phyloP scores from a whole-genome alignment of 2,113 vertebrate genomes.

The Theristicus caerulescens region DNA sequence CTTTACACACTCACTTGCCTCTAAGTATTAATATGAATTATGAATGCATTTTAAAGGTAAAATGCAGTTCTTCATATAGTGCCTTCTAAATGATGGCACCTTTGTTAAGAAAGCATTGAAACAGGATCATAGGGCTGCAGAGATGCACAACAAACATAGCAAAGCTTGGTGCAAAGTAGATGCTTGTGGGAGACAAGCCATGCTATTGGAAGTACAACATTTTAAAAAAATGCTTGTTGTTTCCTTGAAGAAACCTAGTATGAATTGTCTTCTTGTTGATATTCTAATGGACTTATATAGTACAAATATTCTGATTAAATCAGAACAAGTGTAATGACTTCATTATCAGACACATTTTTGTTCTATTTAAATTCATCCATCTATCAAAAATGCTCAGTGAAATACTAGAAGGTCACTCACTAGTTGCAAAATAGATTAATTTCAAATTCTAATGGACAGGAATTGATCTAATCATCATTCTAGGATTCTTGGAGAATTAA shows the following conservation, averaged over 20 bases:
- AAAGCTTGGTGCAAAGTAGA: neutral
- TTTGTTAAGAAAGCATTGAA: neutral
- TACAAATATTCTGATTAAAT: constrained; percentile 47
- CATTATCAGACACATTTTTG: constrained; percentile 36
- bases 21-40: neutral
- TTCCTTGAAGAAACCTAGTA: neutral
- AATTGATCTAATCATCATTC: constrained; percentile 42
- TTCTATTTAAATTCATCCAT: constrained; percentile 37
- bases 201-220: neutral
- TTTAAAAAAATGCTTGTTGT: neutral
- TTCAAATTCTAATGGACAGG: constrained; percentile 53
- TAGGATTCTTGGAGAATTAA: neutral
- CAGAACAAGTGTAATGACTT: constrained; percentile 42
- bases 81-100: neutral
- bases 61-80: neutral
- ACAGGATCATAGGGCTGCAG: neutral
- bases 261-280: neutral
- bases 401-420: constrained; percentile 15
- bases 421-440: constrained; percentile 42
- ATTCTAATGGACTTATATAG: constrained; percentile 30
- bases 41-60: neutral
- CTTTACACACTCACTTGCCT: neutral
- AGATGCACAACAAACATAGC: neutral
- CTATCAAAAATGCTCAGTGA: constrained; percentile 40
- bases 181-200: neutral